A percentile compares a stretch with the other conserved stretches of the same genome.
These are phyloP conservation scores for Sphinx pinastri DNA, from an alignment of 2,888 invertebrate species.

Conservation along the genomic window DNA sequence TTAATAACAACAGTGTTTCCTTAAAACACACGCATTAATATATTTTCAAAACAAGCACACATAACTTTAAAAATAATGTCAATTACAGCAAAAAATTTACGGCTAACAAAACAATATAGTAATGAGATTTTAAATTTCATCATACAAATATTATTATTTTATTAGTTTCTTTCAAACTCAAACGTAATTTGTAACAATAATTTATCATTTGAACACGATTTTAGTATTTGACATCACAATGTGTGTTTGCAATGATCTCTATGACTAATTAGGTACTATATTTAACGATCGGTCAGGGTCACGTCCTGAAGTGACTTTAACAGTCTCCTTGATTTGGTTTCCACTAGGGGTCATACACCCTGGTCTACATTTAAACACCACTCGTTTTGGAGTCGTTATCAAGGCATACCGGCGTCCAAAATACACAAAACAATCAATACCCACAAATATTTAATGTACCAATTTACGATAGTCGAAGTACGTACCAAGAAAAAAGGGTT, in stretches of 20 bases:
- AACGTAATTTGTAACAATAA: no score
- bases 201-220: no score
- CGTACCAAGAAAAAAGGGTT: neutral
- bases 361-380: conserved; percentile 60
- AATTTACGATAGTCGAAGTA: neutral
- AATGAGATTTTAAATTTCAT: neutral
- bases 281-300: conserved; percentile 65
- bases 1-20: neutral
- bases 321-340: conserved; percentile 90
- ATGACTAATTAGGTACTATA: conserved; percentile 32
- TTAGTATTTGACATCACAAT: neutral
- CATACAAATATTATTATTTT: neutral
- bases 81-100: neutral
- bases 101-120: neutral
- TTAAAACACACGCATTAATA: neutral
- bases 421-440: conserved; percentile 31
- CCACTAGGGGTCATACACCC: conserved; percentile 88
- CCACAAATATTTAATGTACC: conserved; percentile 25
- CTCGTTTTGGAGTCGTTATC: conserved; percentile 63
- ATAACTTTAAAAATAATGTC: neutral
- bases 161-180: neutral
- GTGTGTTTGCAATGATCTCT: conserved; percentile 19
- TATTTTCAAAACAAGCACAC: conserved; percentile 4
- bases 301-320: conserved; percentile 87
- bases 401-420: conserved; percentile 50